Base-by-base conservation (phyloP, 2,797 vertebrate genomes). In the Spea hammondii region DNA sequence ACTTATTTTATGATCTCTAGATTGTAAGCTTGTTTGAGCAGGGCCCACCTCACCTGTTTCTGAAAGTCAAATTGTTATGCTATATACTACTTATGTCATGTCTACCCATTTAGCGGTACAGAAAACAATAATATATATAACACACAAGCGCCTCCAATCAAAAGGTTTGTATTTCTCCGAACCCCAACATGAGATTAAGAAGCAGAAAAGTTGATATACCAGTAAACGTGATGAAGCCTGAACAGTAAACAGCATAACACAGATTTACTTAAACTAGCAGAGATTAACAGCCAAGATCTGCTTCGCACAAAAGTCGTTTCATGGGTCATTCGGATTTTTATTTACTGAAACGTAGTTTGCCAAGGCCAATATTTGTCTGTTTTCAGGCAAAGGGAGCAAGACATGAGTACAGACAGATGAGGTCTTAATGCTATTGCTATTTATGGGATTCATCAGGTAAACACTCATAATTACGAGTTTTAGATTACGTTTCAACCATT, bases 331-430 rank as follows among this genome's bases (percentile, higher is more conserved):
- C 44, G 14, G 32, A 17, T 50, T 71, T 51, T 54, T 64, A 72
- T 72, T 81, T 72, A 68, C 74, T 3, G 70, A 72, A 81, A 81
- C n/a, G 13, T 14, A 32, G 45, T 62, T 77, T 77, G 79, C 74
- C 79, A 81, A 81, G 70, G 12, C 79, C 62, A 81, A 81, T 77
- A 81, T 81, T 81, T 81, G 64, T 65, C 66, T 47, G 72, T 46
- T 17, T 67, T 55, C 6, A 13, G 64, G 79, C 50, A 70, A 32
- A 72, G 74, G 45, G 9, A 72, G 62, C 46, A 57, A 51, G 69
- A 59, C 72, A 73, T 62, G 67, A 72, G 45, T 48, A 13, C 32
- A 79, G 55, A 75, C 64, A 64, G 44, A 72, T 12, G 11, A n/a
- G 46, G 74, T 47, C 64, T 72, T 72, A 53, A 70, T 76, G 72